Conservation (phyloP, 2,113 vertebrate genomes). For the Amblyopsis rosae region DNA sequence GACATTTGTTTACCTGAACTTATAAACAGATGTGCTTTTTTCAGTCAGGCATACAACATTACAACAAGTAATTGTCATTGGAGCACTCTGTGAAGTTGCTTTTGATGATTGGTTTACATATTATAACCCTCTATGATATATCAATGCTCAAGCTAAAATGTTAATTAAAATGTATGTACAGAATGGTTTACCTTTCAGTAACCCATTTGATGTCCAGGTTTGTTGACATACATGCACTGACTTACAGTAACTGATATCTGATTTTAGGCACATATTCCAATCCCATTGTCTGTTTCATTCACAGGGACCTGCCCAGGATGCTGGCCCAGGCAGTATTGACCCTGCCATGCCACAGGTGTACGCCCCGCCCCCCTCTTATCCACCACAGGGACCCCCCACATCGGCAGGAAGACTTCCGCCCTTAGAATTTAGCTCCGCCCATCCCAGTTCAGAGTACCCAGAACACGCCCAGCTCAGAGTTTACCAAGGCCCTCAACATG, state of each 20-base stretch:
- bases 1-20: background rate
- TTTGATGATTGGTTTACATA: background rate
- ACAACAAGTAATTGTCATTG: no score
- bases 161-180: background rate
- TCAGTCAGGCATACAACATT: no score
- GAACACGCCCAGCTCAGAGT: conserved; percentile 78
- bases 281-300: conserved; percentile 24
- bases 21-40: no score
- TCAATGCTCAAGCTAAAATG: background rate
- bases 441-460: conserved; percentile 68
- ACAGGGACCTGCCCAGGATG: conserved; percentile 77
- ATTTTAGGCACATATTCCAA: conserved; percentile 2
- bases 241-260: background rate
- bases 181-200: background rate
- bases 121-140: background rate
- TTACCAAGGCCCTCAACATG: conserved; percentile 75
- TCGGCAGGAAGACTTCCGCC: conserved; percentile 67
- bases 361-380: conserved; percentile 75
- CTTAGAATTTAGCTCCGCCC: conserved; percentile 75
- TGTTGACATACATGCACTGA: conserved; percentile 26
- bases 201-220: conserved; percentile 1
- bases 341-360: conserved; percentile 77
- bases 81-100: no score
- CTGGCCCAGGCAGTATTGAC: conserved; percentile 68
- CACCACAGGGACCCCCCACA: conserved; percentile 72